Percentiles rank a stretch among this genome's conserved stretches.
Evolutionary conservation across 2,888 invertebrate genomes (phyloP).

Genomic region (Drosophila subsilvestris): DNA sequence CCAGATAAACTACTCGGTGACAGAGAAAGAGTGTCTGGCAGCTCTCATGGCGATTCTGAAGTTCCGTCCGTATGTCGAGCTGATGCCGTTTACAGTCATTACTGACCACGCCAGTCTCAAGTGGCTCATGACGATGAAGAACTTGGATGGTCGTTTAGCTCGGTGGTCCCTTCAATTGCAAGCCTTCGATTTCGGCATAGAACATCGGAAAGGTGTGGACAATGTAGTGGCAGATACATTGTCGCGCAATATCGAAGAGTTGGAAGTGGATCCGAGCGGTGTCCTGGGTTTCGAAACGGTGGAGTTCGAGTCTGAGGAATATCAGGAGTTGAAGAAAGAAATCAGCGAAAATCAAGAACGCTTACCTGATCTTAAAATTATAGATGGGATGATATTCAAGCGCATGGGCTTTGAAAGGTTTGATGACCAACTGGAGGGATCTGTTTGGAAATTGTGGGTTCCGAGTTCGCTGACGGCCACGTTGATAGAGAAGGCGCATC

Average conservation of each 20-base stretch:
- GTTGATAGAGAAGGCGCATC: too few species aligned
- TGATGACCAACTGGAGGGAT: too few species aligned
- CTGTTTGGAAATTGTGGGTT: too few species aligned
- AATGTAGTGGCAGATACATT: conserved; percentile 3
- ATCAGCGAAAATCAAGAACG: too few species aligned
- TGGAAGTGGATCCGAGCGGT: not conserved
- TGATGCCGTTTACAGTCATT: not conserved
- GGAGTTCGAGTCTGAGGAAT: too few species aligned
- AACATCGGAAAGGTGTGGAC: not conserved
- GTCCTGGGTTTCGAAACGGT: not conserved
- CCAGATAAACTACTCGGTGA: conserved; percentile 2
- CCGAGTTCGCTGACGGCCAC: too few species aligned
- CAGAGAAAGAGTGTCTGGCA: conserved; percentile 4
- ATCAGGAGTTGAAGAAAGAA: too few species aligned
- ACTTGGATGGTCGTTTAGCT: not conserved
- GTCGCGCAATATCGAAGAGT: not conserved
- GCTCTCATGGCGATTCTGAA: not conserved
- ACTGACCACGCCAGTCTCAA: conserved; percentile 3
- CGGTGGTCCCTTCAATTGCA: conserved; percentile 1
- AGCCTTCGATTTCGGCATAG: not conserved
- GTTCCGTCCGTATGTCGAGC: not conserved
- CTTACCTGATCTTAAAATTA: not conserved
- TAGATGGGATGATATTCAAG: too few species aligned
- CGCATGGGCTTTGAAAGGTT: too few species aligned
- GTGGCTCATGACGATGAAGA: not conserved